These are phyloP conservation scores for Acleris emargana DNA, from an alignment of 2,888 invertebrate genomes.

Conservation along the genomic window DNA sequence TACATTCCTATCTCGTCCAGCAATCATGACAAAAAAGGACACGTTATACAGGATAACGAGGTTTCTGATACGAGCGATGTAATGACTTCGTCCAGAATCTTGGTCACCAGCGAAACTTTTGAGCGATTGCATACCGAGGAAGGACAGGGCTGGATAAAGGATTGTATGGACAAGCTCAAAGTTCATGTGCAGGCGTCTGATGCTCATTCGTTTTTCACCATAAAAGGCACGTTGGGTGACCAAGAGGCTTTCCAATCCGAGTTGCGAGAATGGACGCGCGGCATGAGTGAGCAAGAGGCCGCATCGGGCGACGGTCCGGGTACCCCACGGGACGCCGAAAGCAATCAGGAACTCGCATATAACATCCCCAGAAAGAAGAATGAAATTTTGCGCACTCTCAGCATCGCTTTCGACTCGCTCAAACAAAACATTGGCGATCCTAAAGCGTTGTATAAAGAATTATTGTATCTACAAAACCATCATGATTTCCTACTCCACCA, in stretches of 20 bases:
- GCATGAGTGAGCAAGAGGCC: constrained; percentile 40
- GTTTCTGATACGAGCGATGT: constrained; percentile 74
- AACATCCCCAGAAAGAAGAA: constrained; percentile 67
- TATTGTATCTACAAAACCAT: constrained; percentile 68
- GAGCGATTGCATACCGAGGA: constrained; percentile 73
- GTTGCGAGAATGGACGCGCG: constrained; percentile 67
- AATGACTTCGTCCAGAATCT: constrained; percentile 75
- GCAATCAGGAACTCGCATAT: constrained; percentile 6
- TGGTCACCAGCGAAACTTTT: constrained; percentile 74
- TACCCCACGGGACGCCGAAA: not conserved
- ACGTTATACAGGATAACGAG: constrained; percentile 76
- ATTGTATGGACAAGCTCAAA: constrained; percentile 59
- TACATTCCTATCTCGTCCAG: constrained; percentile 60
- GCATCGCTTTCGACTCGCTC: constrained; percentile 62
- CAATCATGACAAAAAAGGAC: constrained; percentile 69
- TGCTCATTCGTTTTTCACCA: constrained; percentile 65
- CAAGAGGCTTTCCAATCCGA: constrained; percentile 80
- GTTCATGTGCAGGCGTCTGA: constrained; percentile 66
- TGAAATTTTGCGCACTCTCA: constrained; percentile 59
- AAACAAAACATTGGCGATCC: constrained; percentile 80
- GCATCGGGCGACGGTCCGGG: not conserved
- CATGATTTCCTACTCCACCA: constrained; percentile 68
- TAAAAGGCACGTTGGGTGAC: constrained; percentile 75
- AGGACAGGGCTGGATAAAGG: constrained; percentile 73
- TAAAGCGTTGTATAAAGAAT: constrained; percentile 66